Conservation (phyloP, 2,797 vertebrate species). For the Strix occidentalis region DNA sequence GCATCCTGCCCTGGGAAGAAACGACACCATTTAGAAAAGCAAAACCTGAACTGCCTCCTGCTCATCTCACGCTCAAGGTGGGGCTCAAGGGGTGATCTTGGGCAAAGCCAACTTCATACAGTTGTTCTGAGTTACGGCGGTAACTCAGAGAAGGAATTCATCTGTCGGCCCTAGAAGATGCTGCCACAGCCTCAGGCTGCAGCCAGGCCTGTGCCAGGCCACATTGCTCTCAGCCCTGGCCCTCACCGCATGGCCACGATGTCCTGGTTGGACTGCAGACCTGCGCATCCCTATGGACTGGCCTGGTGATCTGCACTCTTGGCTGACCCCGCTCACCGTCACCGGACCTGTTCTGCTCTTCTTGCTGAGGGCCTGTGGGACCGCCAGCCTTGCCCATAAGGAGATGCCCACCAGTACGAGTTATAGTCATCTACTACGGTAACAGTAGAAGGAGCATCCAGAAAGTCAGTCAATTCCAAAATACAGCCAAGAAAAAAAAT, state of each 20-base stretch:
- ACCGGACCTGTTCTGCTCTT: neutral
- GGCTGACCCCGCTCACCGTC: neutral
- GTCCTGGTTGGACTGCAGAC: neutral
- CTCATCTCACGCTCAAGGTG: accelerated
- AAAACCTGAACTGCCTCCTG: neutral
- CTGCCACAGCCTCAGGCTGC: neutral
- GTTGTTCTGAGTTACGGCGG: neutral
- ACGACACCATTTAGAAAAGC: neutral
- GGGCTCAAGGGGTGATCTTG: neutral
- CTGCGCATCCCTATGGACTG: neutral
- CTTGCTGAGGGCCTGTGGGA: neutral
- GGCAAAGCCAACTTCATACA: neutral
- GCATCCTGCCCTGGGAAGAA: accelerated
- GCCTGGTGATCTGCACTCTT: neutral
- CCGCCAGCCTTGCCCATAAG: neutral
- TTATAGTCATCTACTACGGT: neutral
- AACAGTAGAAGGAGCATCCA: neutral
- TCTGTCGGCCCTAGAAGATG: neutral
- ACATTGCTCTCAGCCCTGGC: neutral
- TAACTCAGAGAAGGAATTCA: accelerated
- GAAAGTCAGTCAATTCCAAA: neutral
- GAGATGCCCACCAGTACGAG: neutral
- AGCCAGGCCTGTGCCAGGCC: neutral
- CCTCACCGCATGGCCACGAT: accelerated
- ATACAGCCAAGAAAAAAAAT: neutral